Percentiles rank a stretch among this genome's conserved stretches.
Evolutionary conservation across 1,140 invertebrate genomes (phyloP).

Genomic region (Drosophila albomicans): DNA sequence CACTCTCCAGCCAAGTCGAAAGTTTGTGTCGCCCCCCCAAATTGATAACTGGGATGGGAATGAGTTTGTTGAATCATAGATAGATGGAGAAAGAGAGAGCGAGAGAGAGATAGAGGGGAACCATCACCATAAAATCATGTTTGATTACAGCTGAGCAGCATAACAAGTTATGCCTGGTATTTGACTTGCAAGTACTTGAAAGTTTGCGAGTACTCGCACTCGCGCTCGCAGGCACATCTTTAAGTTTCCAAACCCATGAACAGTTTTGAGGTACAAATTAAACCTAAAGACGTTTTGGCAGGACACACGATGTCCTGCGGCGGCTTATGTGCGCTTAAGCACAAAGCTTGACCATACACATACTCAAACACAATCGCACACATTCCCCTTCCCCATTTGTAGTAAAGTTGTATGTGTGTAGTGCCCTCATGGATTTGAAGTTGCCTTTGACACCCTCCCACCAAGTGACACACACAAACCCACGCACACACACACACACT

Average conservation of each 20-base stretch:
- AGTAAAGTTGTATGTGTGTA: conserved; percentile 1
- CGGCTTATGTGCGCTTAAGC: conserved; percentile 81
- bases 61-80: too few species aligned
- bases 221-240: conserved; percentile 41
- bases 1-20: conserved; percentile 28
- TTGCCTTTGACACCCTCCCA: conserved; percentile 65
- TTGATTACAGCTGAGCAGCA: conserved; percentile 82
- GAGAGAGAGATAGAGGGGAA: too few species aligned
- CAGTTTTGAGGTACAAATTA: conserved; percentile 66
- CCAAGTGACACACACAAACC: conserved; percentile 35
- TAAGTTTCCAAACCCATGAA: conserved; percentile 46
- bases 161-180: conserved; percentile 65
- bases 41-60: background rate
- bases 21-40: conserved; percentile 17
- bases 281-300: conserved; percentile 58
- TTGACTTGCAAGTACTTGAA: conserved; percentile 9
- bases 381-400: background rate
- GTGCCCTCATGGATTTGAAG: conserved; percentile 30
- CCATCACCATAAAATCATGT: conserved; percentile 62
- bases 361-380: conserved; percentile 43
- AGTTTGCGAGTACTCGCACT: background rate
- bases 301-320: conserved; percentile 67
- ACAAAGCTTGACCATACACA: conserved; percentile 70
- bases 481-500: conserved; percentile 5
- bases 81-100: background rate